Evolutionary conservation across 2,888 invertebrate genomes (phyloP).

Genomic region (Lochmaea capreae): DNA sequence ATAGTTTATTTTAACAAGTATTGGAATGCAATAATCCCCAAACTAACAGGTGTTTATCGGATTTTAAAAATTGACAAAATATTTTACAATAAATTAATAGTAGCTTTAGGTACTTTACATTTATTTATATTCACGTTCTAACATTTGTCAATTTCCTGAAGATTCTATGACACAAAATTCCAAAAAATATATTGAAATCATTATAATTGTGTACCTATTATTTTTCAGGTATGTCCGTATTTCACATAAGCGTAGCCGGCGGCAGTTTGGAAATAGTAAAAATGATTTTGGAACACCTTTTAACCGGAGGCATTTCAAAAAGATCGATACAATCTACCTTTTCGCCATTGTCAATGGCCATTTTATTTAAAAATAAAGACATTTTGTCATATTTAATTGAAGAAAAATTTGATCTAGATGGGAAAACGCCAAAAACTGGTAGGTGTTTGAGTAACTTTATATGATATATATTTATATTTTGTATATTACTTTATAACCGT

Average conservation of each 20-base stretch:
- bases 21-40: too few relatives aligned
- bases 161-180: slow-evolving; percentile 5
- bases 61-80: too few relatives aligned
- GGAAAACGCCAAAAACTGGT: slow-evolving; percentile 55
- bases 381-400: slow-evolving; percentile 57
- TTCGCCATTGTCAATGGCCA: slow-evolving; percentile 59
- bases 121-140: too few relatives aligned
- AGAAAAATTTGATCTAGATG: slow-evolving; percentile 56
- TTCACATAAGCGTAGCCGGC: slow-evolving; percentile 58
- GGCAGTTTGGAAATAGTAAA: slow-evolving; percentile 58
- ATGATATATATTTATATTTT: too few relatives aligned
- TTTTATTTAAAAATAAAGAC: slow-evolving; percentile 56
- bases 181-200: neutral
- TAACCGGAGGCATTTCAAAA: slow-evolving; percentile 60
- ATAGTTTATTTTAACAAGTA: too few relatives aligned
- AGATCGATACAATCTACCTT: slow-evolving; percentile 57
- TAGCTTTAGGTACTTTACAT: too few relatives aligned
- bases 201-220: neutral
- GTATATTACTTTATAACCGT: too few relatives aligned
- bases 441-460: slow-evolving; percentile 20
- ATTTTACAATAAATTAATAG: too few relatives aligned
- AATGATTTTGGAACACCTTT: slow-evolving; percentile 57
- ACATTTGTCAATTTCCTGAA: too few relatives aligned
- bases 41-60: too few relatives aligned
- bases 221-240: slow-evolving; percentile 57